Conservation (phyloP, 2,888 invertebrate genomes). For the Chrysolina oricalcia region DNA sequence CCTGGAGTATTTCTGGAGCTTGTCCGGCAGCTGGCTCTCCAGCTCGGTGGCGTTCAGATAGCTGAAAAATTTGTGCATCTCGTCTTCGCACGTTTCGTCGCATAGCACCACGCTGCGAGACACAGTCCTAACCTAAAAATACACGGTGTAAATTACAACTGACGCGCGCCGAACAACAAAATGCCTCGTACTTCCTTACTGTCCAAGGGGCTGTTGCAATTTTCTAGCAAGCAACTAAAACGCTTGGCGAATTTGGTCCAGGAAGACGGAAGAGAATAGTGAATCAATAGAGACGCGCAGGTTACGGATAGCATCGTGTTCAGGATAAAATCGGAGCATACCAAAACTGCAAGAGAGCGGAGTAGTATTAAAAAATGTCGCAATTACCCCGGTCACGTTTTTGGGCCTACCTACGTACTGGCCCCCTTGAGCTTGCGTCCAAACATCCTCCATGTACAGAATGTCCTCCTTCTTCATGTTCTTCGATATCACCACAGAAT, state of each 20-base stretch:
- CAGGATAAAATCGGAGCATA: slow-evolving; percentile 82
- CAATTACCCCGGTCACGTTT: not conserved
- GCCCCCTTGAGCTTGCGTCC: slow-evolving; percentile 70
- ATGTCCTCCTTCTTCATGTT: slow-evolving; percentile 60
- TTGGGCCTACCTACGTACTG: slow-evolving; percentile 54
- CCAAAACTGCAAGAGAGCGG: slow-evolving; percentile 72
- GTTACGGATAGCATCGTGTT: slow-evolving; percentile 76
- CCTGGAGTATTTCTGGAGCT: slow-evolving; percentile 64
- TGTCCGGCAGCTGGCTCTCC: slow-evolving; percentile 60
- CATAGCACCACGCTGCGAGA: slow-evolving; percentile 58
- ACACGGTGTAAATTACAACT: not conserved
- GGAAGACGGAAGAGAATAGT: slow-evolving; percentile 80
- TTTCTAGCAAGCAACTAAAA: slow-evolving; percentile 79
- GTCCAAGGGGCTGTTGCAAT: slow-evolving; percentile 72
- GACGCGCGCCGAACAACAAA: slow-evolving; percentile 8
- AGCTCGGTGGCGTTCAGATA: slow-evolving; percentile 62
- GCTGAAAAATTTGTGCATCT: slow-evolving; percentile 68
- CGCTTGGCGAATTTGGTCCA: slow-evolving; percentile 82
- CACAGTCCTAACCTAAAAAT: slow-evolving; percentile 54
- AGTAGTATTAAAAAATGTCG: too few relatives aligned
- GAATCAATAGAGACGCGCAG: slow-evolving; percentile 80
- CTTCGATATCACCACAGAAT: slow-evolving; percentile 56
- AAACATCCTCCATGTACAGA: slow-evolving; percentile 54
- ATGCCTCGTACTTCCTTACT: slow-evolving; percentile 64
- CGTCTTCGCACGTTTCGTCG: slow-evolving; percentile 69